Conservation (phyloP, 92 coral and sea anemone genomes). For the Phymanthus crucifer region DNA sequence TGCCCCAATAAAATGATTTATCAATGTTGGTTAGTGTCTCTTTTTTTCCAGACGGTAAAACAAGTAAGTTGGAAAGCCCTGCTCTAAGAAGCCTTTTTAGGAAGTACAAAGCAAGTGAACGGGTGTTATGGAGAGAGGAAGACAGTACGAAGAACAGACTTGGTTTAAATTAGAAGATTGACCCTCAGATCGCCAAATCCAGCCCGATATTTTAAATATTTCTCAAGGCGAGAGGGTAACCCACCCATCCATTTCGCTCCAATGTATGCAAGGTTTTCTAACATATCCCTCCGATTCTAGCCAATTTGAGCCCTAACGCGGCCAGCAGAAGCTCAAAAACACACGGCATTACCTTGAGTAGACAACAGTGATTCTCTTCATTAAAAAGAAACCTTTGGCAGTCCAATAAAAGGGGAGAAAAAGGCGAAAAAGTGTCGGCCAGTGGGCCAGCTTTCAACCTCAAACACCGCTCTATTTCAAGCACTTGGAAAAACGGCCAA, state of each 20-base stretch:
- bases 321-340: slow-evolving; percentile 1
- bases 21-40: slow-evolving; percentile 21
- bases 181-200: slow-evolving; percentile 38
- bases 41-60: slow-evolving; percentile 32
- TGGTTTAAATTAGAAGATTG: not conserved
- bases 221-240: slow-evolving; percentile 75
- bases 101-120: slow-evolving; percentile 10
- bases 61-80: not conserved
- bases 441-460: slow-evolving; percentile 69
- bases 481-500: slow-evolving; percentile 97
- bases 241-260: slow-evolving; percentile 73
- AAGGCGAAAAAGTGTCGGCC: slow-evolving; percentile 57
- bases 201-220: slow-evolving; percentile 73
- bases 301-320: slow-evolving; percentile 12
- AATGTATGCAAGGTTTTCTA: slow-evolving; percentile 21
- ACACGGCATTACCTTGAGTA: slow-evolving; percentile 44
- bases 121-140: not conserved
- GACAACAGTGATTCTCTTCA: slow-evolving; percentile 61
- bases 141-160: not conserved
- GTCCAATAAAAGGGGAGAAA: slow-evolving; percentile 53
- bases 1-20: slow-evolving; percentile 37
- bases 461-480: slow-evolving; percentile 96
- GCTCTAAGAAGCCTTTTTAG: slow-evolving; percentile 35
- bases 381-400: slow-evolving; percentile 43
- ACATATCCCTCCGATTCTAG: slow-evolving; percentile 28